Evolutionary conservation across 2,888 invertebrate species (phyloP).

Genomic region (Metalampra italica): DNA sequence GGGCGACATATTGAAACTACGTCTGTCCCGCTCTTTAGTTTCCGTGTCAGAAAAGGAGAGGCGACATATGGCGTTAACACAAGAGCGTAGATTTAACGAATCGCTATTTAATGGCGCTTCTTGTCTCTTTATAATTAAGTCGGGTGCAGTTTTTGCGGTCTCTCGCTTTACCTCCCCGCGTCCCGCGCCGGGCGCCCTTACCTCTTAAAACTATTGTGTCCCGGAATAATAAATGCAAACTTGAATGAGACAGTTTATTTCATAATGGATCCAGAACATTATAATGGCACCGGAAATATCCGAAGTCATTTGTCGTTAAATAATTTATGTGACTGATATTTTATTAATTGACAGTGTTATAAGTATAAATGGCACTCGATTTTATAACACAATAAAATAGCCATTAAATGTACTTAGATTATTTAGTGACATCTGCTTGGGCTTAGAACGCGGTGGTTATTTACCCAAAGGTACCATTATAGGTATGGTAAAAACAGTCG

Average conservation of each 20-base stretch:
- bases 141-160: constrained; percentile 76
- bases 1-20: constrained; percentile 68
- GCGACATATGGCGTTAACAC: constrained; percentile 64
- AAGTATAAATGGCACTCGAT: constrained; percentile 41
- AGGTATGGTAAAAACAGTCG: too few species aligned
- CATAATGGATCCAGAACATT: constrained; percentile 26
- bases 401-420: constrained; percentile 41
- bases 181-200: constrained; percentile 19
- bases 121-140: constrained; percentile 79
- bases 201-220: constrained; percentile 59
- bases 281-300: constrained; percentile 49
- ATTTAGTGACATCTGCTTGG: constrained; percentile 29
- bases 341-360: constrained; percentile 60
- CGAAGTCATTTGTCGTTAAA: constrained; percentile 37
- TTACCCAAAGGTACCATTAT: too few species aligned
- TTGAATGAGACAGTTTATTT: constrained; percentile 45
- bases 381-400: constrained; percentile 48
- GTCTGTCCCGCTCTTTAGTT: constrained; percentile 34
- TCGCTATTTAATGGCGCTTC: constrained; percentile 78
- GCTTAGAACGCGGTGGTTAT: too few species aligned
- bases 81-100: constrained; percentile 77
- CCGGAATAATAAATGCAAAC: constrained; percentile 42
- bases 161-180: constrained; percentile 29
- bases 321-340: constrained; percentile 73
- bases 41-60: constrained; percentile 37